These are phyloP conservation scores for Podarcis raffonei DNA, from an alignment of 2,113 vertebrate genomes.

Conservation along the genomic window DNA sequence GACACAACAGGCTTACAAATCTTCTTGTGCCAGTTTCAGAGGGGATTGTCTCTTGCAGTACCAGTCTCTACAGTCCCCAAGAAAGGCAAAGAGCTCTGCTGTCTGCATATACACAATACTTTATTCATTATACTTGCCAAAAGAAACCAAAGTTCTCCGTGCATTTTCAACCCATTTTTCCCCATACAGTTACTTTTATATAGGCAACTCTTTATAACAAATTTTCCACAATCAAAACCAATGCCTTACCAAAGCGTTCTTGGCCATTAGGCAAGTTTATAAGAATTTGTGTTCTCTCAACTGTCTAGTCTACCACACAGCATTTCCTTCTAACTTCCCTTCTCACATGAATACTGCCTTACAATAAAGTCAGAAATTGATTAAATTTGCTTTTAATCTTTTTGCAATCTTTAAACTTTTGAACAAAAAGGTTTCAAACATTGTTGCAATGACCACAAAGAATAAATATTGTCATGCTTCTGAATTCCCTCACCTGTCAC, in stretches of 20 bases:
- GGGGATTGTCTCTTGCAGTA: slow-evolving; percentile 82
- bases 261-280: not conserved
- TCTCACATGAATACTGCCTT: not conserved
- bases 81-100: slow-evolving; percentile 73
- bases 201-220: slow-evolving; percentile 9
- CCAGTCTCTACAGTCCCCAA: slow-evolving; percentile 87
- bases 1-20: slow-evolving; percentile 68
- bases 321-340: not conserved
- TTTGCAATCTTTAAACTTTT: not conserved
- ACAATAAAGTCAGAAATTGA: not conserved
- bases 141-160: slow-evolving; percentile 57
- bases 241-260: not conserved
- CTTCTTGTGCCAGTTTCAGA: slow-evolving; percentile 81
- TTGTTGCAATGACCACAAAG: not conserved
- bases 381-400: not conserved
- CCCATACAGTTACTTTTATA: slow-evolving; percentile 10
- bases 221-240: not conserved
- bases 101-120: slow-evolving; percentile 81
- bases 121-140: slow-evolving; percentile 82
- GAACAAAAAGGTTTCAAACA: not conserved
- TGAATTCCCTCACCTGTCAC: not conserved
- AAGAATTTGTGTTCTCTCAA: not conserved
- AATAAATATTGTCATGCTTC: not conserved
- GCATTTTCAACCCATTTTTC: slow-evolving; percentile 45
- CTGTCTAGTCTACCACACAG: not conserved